phyloP scores from a whole-genome alignment of 2,113 vertebrate species.

The Psophia crepitans region DNA sequence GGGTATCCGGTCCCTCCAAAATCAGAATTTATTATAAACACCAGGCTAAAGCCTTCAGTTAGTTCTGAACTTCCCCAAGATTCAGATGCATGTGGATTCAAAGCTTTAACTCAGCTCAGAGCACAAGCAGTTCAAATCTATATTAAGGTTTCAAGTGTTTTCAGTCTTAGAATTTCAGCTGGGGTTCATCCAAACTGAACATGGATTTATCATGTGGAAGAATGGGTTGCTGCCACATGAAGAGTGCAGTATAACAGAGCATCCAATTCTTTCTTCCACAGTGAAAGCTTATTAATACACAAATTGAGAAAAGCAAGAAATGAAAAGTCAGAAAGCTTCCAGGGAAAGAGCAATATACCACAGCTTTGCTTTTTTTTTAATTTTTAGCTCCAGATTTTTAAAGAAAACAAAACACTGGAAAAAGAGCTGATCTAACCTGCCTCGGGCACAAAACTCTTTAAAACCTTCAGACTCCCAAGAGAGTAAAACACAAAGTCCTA shows the following conservation, averaged over 20 bases:
- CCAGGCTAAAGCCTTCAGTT: neutral
- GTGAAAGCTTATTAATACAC: neutral
- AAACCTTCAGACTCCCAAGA: neutral
- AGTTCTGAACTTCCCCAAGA: neutral
- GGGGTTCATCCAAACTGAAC: neutral
- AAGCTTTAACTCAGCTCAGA: neutral
- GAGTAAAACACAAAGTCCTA: neutral
- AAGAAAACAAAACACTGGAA: neutral
- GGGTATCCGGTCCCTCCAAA: neutral
- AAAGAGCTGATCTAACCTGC: neutral
- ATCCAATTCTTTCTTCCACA: neutral
- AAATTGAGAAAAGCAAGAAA: conserved; percentile 2
- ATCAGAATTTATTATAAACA: neutral
- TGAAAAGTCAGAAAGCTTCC: neutral
- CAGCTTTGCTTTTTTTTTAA: neutral
- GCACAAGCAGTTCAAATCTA: neutral
- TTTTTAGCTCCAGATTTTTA: conserved; percentile 7
- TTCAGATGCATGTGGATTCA: neutral
- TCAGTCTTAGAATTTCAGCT: neutral
- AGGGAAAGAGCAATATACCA: neutral
- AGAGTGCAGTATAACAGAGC: neutral
- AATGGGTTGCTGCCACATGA: conserved; percentile 1
- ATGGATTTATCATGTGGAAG: conserved; percentile 19
- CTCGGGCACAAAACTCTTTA: neutral
- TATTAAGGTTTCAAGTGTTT: neutral